Conservation (phyloP, 2,797 vertebrate species). For the Muraenolepis orangiensis region DNA sequence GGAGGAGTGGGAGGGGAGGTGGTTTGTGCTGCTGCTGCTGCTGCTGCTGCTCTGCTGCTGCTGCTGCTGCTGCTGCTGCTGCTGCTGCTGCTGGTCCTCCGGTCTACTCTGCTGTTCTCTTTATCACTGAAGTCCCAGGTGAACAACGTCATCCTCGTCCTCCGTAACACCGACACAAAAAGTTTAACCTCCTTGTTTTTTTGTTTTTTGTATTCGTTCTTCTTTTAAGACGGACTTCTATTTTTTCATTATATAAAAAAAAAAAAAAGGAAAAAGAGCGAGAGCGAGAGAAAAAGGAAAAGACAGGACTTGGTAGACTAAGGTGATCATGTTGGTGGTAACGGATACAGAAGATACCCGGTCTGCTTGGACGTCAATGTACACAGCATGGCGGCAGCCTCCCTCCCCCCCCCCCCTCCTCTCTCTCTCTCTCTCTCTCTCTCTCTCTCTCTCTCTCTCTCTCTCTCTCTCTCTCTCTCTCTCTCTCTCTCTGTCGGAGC, state of each 20-base stretch:
- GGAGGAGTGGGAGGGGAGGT: slow-evolving; percentile 9
- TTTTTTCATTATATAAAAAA: slow-evolving; percentile 57
- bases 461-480: too few relatives aligned
- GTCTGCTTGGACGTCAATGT: slow-evolving; percentile 73
- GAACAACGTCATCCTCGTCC: background rate
- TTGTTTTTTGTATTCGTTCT: slow-evolving; percentile 37
- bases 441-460: slow-evolving; percentile 74
- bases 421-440: slow-evolving; percentile 68
- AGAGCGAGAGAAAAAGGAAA: too few relatives aligned
- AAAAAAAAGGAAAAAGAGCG: too few relatives aligned
- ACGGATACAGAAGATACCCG: slow-evolving; percentile 68
- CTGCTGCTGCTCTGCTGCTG: slow-evolving; percentile 32
- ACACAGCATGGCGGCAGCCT: slow-evolving; percentile 68
- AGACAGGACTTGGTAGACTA: slow-evolving; percentile 44
- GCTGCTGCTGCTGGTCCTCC: slow-evolving; percentile 24
- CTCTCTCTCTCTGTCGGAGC: slow-evolving; percentile 71
- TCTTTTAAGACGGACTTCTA: slow-evolving; percentile 13
- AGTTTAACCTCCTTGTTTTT: slow-evolving; percentile 32
- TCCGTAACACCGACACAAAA: slow-evolving; percentile 33
- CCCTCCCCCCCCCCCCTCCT: too few relatives aligned
- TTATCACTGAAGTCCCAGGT: slow-evolving; percentile 28
- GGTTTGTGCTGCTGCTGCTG: background rate
- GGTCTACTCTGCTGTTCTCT: slow-evolving; percentile 35
- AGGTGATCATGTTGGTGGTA: slow-evolving; percentile 42
- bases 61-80: background rate